These are phyloP conservation scores for Actinernus sp. DNA, from an alignment of 92 coral and sea anemone genomes.

Conservation along the genomic window DNA sequence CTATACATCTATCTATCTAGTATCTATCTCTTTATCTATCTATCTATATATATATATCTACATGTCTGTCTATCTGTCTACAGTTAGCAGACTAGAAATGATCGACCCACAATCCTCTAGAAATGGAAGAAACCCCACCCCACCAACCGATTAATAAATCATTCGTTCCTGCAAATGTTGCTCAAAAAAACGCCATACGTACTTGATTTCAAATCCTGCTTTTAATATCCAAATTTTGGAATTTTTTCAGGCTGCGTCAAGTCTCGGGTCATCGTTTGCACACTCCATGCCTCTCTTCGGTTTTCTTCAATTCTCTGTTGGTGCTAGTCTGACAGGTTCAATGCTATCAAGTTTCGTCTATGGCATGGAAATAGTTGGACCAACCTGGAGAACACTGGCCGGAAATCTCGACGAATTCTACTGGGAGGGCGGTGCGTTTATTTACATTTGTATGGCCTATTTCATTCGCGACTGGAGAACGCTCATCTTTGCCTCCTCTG, in stretches of 20 bases:
- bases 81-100: too few relatives aligned
- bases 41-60: not conserved
- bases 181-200: too few relatives aligned
- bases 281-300: slow-evolving; percentile 36
- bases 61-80: not conserved
- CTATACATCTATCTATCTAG: too few relatives aligned
- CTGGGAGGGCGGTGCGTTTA: not conserved
- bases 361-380: slow-evolving; percentile 1
- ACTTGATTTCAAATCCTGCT: too few relatives aligned
- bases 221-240: too few relatives aligned
- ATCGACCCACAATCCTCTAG: too few relatives aligned
- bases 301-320: slow-evolving; percentile 50
- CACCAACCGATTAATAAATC: too few relatives aligned
- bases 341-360: slow-evolving; percentile 46
- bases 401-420: not conserved
- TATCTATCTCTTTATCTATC: not conserved
- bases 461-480: not conserved
- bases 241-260: slow-evolving; percentile 34
- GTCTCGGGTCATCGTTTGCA: slow-evolving; percentile 39
- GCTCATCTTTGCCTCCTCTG: not conserved
- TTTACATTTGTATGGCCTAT: not conserved
- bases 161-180: too few relatives aligned
- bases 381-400: not conserved
- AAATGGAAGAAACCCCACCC: too few relatives aligned
- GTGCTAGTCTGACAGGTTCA: slow-evolving; percentile 43